Base-by-base conservation (phyloP, 2,113 vertebrate species). In the Psilopsiagon aurifrons region DNA sequence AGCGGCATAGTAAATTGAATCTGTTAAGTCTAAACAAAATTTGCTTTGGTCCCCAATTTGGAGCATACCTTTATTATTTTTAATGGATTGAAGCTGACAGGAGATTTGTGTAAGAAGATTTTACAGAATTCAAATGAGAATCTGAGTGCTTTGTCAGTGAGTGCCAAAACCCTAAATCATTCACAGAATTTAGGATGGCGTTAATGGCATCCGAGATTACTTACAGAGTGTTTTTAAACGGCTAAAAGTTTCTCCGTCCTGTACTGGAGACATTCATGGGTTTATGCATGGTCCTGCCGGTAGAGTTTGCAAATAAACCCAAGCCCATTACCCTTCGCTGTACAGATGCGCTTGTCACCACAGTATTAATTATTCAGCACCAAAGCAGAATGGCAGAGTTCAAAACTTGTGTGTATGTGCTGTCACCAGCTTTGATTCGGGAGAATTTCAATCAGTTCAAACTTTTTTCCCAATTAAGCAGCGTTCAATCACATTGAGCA, bases 91-190 rank as follows among this genome's bases (percentile, higher is more conserved):
- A 88, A 88, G 85, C 87, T 80, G 90, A 88, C 92, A 90, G 82
- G 78, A 95, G 92, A 96, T 96, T 90, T 96, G 75, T 64, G 27
- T 95, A 94, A 96, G 93, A 91, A 92, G 95, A 91, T 94, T 96
- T 94, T 67, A 35, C 27, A 3, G 86, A 77, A 88, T 92, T 92
- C 82, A 83, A 92, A 90, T 70, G 84, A 91, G 87, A 94, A 88
- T 62, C 47, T 0, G 59, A 77, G 16, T 35, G 59, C 81, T 91
- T 94, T 95, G 92, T 91, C 54, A 35, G 71, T 0, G 0, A 0
- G 1, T 0, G 0, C 54, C 54, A 55, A 86, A 94, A 81, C 88
- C 92, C 90, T 9, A 10, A 54, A 35, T 75, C 71, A 22, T 70
- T 91, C 63, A 24, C 73, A 33, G 75, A 83, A 39, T 67, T 68